phyloP scores from a whole-genome alignment of 2,113 vertebrate genomes.

The Ciconia stormi region DNA sequence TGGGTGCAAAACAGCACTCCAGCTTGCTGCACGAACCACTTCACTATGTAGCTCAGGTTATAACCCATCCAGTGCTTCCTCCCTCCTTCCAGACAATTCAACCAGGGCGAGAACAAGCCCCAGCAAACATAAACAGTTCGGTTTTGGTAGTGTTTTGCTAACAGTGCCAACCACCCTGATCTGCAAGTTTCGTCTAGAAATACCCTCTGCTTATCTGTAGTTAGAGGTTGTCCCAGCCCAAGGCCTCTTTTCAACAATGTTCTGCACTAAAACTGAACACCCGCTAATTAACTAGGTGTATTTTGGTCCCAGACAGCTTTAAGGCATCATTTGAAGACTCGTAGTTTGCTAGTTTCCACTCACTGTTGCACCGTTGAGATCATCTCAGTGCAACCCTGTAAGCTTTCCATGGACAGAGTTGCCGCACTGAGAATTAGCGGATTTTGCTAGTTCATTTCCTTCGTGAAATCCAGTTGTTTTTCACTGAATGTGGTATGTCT shows the following conservation, averaged over 20 bases:
- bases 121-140: neutral
- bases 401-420: neutral
- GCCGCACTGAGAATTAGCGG: neutral
- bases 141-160: neutral
- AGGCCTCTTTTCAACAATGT: neutral
- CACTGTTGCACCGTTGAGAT: neutral
- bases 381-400: neutral
- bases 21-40: neutral
- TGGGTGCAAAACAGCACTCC: neutral
- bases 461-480: slow-evolving; percentile 11
- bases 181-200: neutral
- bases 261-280: neutral
- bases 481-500: neutral
- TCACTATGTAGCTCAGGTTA: accelerated
- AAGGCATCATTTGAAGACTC: neutral
- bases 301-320: neutral
- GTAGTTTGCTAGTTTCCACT: neutral
- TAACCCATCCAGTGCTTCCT: neutral
- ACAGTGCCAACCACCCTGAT: neutral
- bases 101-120: neutral
- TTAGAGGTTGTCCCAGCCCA: neutral
- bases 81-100: neutral
- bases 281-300: neutral
- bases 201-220: neutral
- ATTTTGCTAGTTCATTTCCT: neutral